phyloP scores from a whole-genome alignment of 2,113 vertebrate genomes.

The Nycticryphes semicollaris region DNA sequence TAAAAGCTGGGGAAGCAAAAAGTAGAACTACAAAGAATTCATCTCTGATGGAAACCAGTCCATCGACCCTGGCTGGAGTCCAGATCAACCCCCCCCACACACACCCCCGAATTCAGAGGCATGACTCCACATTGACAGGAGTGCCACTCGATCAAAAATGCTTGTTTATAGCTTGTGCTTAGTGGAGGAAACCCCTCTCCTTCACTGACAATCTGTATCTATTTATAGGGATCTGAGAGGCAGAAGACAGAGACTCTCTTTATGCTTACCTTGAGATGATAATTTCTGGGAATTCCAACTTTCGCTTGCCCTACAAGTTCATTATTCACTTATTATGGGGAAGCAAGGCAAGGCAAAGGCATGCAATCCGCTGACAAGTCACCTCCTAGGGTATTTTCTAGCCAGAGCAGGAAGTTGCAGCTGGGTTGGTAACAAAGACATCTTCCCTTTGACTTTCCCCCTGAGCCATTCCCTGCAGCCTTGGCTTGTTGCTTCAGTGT shows the following conservation, averaged over 20 bases:
- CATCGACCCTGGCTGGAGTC: background rate
- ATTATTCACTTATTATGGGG: background rate
- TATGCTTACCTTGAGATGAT: background rate
- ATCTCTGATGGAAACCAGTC: fast-evolving
- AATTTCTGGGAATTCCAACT: slow-evolving; percentile 58
- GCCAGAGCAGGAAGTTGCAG: slow-evolving; percentile 58
- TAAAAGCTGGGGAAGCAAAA: background rate
- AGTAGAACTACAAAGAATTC: background rate
- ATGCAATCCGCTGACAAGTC: background rate
- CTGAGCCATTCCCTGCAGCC: background rate
- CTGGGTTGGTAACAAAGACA: background rate
- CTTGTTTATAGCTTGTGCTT: background rate
- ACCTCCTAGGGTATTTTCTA: slow-evolving; percentile 63
- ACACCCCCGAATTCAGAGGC: background rate
- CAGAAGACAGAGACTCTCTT: background rate
- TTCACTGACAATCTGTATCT: background rate
- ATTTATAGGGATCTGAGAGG: background rate
- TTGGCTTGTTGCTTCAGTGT: background rate
- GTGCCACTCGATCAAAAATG: background rate
- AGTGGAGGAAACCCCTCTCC: background rate
- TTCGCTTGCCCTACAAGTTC: background rate
- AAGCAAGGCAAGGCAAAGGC: slow-evolving; percentile 12
- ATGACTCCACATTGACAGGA: fast-evolving
- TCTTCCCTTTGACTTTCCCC: background rate
- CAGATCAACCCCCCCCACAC: background rate